These are phyloP conservation scores for Lepidocolaptes lacrymiger DNA, from an alignment of 2,797 vertebrate species.

Conservation along the genomic window DNA sequence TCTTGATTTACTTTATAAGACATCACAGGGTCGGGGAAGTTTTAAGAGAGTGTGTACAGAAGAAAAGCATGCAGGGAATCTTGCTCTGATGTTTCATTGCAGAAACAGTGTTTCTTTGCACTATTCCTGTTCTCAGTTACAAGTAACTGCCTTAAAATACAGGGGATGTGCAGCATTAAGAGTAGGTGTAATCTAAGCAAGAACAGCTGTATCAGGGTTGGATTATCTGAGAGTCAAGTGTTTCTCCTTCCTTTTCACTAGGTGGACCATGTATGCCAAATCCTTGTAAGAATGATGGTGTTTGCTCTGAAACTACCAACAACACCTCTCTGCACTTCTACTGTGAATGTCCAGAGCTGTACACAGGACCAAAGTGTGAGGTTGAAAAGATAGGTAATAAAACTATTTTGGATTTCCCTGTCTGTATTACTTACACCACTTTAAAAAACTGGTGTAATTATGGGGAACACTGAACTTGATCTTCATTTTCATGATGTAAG, in stretches of 20 bases:
- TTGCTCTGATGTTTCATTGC: background rate
- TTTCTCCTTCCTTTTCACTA: background rate
- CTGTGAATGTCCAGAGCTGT: slow-evolving; percentile 59
- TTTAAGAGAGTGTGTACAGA: background rate
- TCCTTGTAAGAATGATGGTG: slow-evolving; percentile 69
- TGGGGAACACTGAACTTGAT: background rate
- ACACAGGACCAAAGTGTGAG: slow-evolving; percentile 43
- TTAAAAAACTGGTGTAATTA: background rate
- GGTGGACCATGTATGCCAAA: slow-evolving; percentile 67
- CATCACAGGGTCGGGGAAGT: background rate
- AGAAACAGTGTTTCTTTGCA: background rate
- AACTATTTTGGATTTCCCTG: background rate
- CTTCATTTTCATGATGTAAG: background rate
- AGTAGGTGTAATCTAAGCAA: background rate
- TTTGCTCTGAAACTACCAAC: slow-evolving; percentile 34
- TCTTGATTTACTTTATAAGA: background rate
- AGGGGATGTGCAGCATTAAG: background rate
- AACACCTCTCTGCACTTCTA: background rate
- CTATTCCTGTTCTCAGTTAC: background rate
- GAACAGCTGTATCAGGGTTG: background rate
- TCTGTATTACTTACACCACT: background rate
- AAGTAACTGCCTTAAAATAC: background rate
- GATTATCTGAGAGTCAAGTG: background rate
- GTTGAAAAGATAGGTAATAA: slow-evolving; percentile 40
- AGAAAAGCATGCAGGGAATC: background rate